Conservation (phyloP, 1,140 invertebrate species). For the Catajapyx aquilonaris region DNA sequence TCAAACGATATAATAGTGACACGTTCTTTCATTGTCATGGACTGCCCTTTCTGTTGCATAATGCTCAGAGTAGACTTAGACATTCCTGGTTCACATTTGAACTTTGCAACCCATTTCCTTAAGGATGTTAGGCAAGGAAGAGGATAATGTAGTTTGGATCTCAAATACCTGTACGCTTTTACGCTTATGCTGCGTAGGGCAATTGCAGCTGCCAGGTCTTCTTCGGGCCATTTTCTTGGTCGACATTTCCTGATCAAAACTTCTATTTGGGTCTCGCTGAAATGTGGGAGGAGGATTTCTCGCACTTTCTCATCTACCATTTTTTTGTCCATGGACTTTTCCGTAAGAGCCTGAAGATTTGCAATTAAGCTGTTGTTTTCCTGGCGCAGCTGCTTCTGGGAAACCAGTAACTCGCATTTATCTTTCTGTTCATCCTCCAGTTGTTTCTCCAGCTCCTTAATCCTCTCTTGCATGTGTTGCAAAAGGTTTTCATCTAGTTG, state of each 20-base stretch:
- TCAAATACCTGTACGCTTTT: conserved; percentile 2
- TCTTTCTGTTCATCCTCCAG: no score
- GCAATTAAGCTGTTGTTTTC: no score
- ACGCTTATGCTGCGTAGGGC: not conserved
- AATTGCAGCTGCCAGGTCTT: conserved; percentile 1
- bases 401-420: no score
- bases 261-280: not conserved
- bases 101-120: conserved; percentile 4
- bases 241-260: not conserved
- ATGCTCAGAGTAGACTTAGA: conserved; percentile 2
- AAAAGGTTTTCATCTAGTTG: no score
- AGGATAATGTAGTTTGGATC: conserved; percentile 3
- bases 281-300: not conserved
- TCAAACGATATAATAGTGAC: conserved; percentile 7
- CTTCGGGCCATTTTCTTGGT: not conserved
- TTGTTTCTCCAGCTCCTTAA: no score
- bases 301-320: not conserved
- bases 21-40: conserved; percentile 2
- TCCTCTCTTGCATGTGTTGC: no score
- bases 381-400: no score
- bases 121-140: conserved; percentile 6
- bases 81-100: conserved; percentile 4
- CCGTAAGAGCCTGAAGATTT: no score
- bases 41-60: conserved; percentile 1
- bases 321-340: no score